phyloP scores from a whole-genome alignment of 2,888 invertebrate genomes.

The Drosophila rubida region DNA sequence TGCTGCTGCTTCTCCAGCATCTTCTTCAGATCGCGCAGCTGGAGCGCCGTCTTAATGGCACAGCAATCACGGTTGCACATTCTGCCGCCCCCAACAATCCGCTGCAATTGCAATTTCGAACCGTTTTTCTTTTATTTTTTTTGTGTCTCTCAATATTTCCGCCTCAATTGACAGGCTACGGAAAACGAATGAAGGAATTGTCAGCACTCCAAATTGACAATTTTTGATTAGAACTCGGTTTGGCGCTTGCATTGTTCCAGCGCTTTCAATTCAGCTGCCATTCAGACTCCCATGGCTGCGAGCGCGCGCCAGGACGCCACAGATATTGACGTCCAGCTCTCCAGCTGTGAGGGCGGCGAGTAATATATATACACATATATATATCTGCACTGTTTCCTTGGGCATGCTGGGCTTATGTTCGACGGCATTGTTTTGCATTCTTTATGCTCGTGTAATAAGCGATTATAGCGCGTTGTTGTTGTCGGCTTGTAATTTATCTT shows the following conservation, averaged over 20 bases:
- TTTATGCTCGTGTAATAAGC: not conserved
- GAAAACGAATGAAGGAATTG: not conserved
- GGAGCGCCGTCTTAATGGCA: slow-evolving; percentile 47
- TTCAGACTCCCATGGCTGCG: not conserved
- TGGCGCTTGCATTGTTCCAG: not conserved
- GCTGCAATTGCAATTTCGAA: not conserved
- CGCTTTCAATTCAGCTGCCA: not conserved
- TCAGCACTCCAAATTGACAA: slow-evolving; percentile 6
- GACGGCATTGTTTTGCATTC: not conserved
- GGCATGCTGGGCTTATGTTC: not conserved
- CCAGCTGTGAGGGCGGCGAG: not conserved
- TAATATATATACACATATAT: not conserved
- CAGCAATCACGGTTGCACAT: slow-evolving; percentile 65
- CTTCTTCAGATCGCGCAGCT: slow-evolving; percentile 34
- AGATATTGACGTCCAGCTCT: not conserved
- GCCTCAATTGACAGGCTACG: not conserved
- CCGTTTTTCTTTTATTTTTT: not conserved
- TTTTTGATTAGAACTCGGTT: not conserved
- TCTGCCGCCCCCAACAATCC: not conserved
- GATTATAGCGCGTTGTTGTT: slow-evolving; percentile 8
- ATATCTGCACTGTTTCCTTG: not conserved
- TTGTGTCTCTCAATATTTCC: too few relatives aligned
- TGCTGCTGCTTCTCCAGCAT: slow-evolving; percentile 12
- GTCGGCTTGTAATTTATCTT: slow-evolving; percentile 37
- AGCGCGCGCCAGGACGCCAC: not conserved